Conservation (phyloP, 1,140 invertebrate genomes). For the Lepeophtheirus salmonis region DNA sequence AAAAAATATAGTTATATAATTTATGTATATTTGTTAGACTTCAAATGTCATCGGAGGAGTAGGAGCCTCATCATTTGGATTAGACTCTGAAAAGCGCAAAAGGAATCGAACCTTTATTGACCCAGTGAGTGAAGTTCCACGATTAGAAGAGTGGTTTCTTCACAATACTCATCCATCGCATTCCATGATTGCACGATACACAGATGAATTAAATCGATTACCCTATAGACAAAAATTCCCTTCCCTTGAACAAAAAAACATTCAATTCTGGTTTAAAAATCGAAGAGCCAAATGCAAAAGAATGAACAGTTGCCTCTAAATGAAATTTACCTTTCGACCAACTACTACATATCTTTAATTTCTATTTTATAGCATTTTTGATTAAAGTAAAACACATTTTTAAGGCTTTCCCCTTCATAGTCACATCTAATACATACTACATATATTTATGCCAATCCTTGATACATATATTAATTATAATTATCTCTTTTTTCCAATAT, state of each 20-base stretch:
- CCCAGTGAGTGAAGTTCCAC: slow-evolving; percentile 87
- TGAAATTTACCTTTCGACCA: slow-evolving; percentile 2
- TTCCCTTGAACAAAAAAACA: slow-evolving; percentile 85
- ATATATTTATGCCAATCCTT: too few species aligned
- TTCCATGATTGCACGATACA: slow-evolving; percentile 87
- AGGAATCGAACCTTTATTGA: slow-evolving; percentile 96
- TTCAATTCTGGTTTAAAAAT: slow-evolving; percentile 73
- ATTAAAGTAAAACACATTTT: too few species aligned
- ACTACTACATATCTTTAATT: too few species aligned
- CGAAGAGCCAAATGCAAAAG: slow-evolving; percentile 82
- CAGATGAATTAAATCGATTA: slow-evolving; percentile 83
- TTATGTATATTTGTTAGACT: neutral
- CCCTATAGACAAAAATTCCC: slow-evolving; percentile 84
- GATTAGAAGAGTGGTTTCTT: slow-evolving; percentile 90
- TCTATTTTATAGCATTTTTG: too few species aligned
- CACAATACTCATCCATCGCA: slow-evolving; percentile 92
- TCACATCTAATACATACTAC: too few species aligned
- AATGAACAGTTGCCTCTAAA: slow-evolving; percentile 44
- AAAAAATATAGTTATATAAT: neutral
- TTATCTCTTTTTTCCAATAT: too few species aligned
- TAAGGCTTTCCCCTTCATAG: too few species aligned
- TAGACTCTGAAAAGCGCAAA: slow-evolving; percentile 49
- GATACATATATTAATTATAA: too few species aligned
- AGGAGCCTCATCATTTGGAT: slow-evolving; percentile 11
- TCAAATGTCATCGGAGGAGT: neutral